Evolutionary conservation across 2,888 invertebrate genomes (phyloP), one percentile per base, ranked within the genome.

Genomic region (Apamea monoglypha): DNA sequence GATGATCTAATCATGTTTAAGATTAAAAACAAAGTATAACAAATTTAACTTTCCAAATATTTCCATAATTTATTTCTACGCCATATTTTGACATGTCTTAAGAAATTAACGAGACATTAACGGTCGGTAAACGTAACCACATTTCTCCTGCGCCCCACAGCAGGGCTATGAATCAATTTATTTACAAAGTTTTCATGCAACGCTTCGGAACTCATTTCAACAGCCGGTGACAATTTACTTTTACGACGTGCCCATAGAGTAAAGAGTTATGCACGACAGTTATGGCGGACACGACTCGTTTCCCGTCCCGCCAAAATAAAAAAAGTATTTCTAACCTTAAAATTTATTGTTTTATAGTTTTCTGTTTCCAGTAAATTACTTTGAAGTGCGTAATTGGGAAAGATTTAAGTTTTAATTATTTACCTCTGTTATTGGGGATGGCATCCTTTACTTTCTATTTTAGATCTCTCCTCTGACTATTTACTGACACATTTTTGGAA

Each of bases 221-320:
- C 97, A 97, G 95, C 95, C 96, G 97, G 96, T 94, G 96, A 96
- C 97, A 94, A 96, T 97, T 96, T 95, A 95, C 91, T 97, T 97
- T 97, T 95, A 97, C 96, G 97, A 97, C 92, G 90, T 91, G 92
- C 90, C 94, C 94, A 91, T 94, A 94, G 94, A 94, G 94, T 94
- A 96, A 97, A 96, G 97, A 97, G 96, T 97, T 97, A 96, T 93
- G 95, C 88, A 93, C 90, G 96, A 96, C 97, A 95, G 95, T 97
- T 93, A 97, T 96, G 94, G 96, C 96, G 95, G 94, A 94, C 96
- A 94, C 91, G 93, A 88, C 93, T 92, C 93, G 93, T 94, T 94
- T 94, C 94, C 94, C 92, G 93, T 95, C 92, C 95, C 94, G 92
- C 93, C 90, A 91, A 94, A 94, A 93, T 91, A 89, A 92, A 92